Percentiles rank a stretch among this genome's conserved stretches.
phyloP scores from a whole-genome alignment of 2,797 vertebrate species.

The Selene dorsalis region DNA sequence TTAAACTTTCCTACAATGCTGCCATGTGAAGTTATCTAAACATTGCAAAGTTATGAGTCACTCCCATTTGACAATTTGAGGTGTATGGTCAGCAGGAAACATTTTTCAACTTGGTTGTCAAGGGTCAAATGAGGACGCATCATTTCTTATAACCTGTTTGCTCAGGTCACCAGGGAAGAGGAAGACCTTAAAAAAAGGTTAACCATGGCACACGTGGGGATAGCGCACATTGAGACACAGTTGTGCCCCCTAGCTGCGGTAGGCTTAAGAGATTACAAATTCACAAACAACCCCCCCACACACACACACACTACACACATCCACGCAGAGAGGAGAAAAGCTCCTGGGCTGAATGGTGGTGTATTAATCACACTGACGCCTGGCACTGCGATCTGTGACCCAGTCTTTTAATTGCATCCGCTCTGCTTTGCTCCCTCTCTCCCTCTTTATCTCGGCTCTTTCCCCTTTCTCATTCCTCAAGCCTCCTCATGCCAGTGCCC shows the following conservation, averaged over 20 bases:
- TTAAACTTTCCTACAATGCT: conserved; percentile 44
- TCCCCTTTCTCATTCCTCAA: conserved; percentile 70
- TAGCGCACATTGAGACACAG: conserved; percentile 23
- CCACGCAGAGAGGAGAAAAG: conserved; percentile 60
- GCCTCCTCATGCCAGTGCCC: conserved; percentile 62
- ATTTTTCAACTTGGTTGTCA: not conserved
- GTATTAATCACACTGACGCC: conserved; percentile 81
- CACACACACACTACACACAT: conserved; percentile 20
- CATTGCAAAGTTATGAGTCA: not conserved
- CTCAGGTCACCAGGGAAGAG: not conserved
- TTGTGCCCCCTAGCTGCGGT: conserved; percentile 71
- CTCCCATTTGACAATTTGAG: not conserved
- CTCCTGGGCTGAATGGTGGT: conserved; percentile 75
- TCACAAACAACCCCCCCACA: conserved; percentile 45
- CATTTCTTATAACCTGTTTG: not conserved
- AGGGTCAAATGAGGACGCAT: not conserved
- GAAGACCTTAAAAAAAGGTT: conserved; percentile 15
- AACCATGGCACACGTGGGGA: conserved; percentile 22
- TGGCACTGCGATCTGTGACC: conserved; percentile 82
- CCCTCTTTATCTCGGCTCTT: conserved; percentile 78
- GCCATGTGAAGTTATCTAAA: conserved; percentile 31
- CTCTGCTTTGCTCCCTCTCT: conserved; percentile 77
- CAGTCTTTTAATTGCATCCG: conserved; percentile 86
- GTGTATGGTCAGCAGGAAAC: not conserved
- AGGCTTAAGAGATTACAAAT: conserved; percentile 26